Conservation (phyloP, 2,888 invertebrate genomes). For the Ochropacha duplaris region DNA sequence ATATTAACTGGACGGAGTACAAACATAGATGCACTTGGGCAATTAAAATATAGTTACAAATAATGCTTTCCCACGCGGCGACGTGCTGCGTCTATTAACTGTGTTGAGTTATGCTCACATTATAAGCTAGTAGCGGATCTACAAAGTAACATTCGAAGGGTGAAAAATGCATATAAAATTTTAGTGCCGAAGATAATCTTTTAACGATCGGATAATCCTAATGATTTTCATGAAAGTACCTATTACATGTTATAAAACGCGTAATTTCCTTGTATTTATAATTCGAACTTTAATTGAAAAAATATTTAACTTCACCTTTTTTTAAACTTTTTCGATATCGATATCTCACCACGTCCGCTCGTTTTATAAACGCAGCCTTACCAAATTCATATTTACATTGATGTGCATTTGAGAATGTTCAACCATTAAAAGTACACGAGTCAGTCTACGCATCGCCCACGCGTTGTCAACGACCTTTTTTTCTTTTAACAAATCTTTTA, state of each 20-base stretch:
- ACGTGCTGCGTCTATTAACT: not conserved
- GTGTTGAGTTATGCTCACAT: constrained; percentile 9
- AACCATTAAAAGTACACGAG: constrained; percentile 29
- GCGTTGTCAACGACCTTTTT: constrained; percentile 21
- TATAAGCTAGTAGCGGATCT: constrained; percentile 1
- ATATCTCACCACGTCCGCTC: not conserved
- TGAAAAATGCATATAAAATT: not conserved
- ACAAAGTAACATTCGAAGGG: not conserved
- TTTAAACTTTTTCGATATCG: no score
- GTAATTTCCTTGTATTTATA: no score
- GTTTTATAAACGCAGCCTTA: constrained; percentile 18
- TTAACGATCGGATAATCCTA: no score
- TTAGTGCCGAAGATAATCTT: not conserved
- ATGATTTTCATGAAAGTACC: no score
- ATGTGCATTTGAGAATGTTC: constrained; percentile 17
- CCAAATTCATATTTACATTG: constrained; percentile 25
- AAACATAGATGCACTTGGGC: constrained; percentile 11
- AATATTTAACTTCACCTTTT: not conserved
- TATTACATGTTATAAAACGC: no score
- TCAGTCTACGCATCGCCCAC: constrained; percentile 29
- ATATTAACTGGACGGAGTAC: constrained; percentile 9
- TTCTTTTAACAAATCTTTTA: not conserved
- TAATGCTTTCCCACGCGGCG: constrained; percentile 10
- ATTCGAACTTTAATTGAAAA: no score
- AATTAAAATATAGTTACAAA: constrained; percentile 16